phyloP scores from a whole-genome alignment of 1,140 invertebrate genomes.

The Nixonia krombeini region DNA sequence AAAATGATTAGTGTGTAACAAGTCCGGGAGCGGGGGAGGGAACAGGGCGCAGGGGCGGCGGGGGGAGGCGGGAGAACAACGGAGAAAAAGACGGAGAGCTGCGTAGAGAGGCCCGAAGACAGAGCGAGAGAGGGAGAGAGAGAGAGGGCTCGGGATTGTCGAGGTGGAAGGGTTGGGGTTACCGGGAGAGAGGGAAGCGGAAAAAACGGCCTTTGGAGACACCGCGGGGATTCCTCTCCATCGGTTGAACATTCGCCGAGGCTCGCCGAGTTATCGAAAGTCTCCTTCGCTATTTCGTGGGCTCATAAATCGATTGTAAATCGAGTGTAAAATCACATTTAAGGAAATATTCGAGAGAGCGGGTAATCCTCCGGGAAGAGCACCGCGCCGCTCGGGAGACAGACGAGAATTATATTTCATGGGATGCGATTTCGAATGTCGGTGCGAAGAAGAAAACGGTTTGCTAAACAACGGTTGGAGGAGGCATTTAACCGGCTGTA shows the following conservation, averaged over 20 bases:
- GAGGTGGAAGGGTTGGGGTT: no score
- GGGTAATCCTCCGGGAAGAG: slow-evolving; percentile 5
- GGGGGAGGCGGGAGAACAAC: no score
- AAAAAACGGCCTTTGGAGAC: slow-evolving; percentile 19
- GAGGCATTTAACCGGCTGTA: no score
- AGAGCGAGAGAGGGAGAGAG: no score
- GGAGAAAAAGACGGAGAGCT: no score
- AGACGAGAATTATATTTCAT: slow-evolving; percentile 8
- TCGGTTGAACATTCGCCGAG: slow-evolving; percentile 31
- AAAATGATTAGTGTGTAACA: slow-evolving; percentile 51
- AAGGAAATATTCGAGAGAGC: slow-evolving; percentile 33
- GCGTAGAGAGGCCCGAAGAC: no score
- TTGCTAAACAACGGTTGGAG: no score
- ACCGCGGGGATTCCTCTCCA: slow-evolving; percentile 34
- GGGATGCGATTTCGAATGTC: no score
- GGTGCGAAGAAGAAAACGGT: no score
- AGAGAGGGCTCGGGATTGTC: no score
- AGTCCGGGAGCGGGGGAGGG: neutral
- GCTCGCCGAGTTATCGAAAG: slow-evolving; percentile 40
- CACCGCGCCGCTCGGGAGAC: neutral
- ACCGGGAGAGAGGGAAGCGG: neutral
- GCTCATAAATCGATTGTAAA: slow-evolving; percentile 47
- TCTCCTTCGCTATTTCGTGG: slow-evolving; percentile 41
- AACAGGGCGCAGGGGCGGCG: slow-evolving; percentile 4
- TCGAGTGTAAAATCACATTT: slow-evolving; percentile 49